Base-by-base conservation (phyloP, 2,888 invertebrate species). In the Polydrusus tereticollis region DNA sequence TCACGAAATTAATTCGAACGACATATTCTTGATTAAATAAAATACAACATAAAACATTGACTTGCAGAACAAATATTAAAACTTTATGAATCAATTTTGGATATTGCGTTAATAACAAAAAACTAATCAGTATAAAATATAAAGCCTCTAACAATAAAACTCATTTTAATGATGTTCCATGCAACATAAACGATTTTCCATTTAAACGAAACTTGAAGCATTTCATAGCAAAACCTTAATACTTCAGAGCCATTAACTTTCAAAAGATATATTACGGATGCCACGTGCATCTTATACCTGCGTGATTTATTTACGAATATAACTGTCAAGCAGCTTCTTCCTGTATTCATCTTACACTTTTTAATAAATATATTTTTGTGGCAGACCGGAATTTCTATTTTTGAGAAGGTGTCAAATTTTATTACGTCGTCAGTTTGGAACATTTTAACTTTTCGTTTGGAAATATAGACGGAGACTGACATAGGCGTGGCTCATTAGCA, bases 321-420 rank as follows among this genome's bases (percentile, higher is more conserved):
- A 75, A 72, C 76, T 78, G 76, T 77, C 76, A 65, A 58, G 70
- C 71, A 68, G 72, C 69, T 14, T 73, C 75, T 78, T 79, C 78
- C 78, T 75, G 78, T 77, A 75, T 75, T 75, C 76, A 67, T 77
- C 76, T 77, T 78, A 73, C 75, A 74, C 55, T 74, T 77, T 78
- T 78, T 78, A 77, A 77, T 77, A 77, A 76, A 73, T 72, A 73
- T 74, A 58, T 65, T 69, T 69, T 52, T 47, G 36, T 16, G 29
- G 69, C 50, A n/a, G 55, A 29, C n/a, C 38, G 45, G 63, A 62
- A 55, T 63, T 69, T 72, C 72, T 72, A 72, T 72, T 72, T 72
- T 41, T 43, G 59, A 72, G 57, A 47, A 55, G 60, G 63, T 72
- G 67, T 60, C 62, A 60, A 33, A 52, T 58, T 62, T 68, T 59